These are phyloP conservation scores for Ataeniobius toweri DNA, from an alignment of 2,797 vertebrate genomes.

Conservation along the genomic window DNA sequence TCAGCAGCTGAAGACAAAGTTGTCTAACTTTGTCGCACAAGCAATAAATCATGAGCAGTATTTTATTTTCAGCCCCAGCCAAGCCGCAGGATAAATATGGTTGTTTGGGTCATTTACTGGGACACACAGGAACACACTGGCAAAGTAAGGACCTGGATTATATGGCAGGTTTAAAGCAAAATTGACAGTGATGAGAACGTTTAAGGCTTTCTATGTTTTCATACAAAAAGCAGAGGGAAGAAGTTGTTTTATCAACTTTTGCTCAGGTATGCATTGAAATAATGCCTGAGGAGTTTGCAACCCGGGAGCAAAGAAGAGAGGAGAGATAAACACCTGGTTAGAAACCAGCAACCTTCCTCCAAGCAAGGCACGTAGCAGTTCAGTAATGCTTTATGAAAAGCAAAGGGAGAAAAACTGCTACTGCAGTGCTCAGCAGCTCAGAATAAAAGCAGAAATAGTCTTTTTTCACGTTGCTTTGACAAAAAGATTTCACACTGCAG, in stretches of 20 bases:
- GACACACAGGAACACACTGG: slow-evolving; percentile 2
- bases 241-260: slow-evolving; percentile 20
- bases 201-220: slow-evolving; percentile 13
- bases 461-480: slow-evolving; percentile 68
- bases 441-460: slow-evolving; percentile 70
- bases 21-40: slow-evolving; percentile 33
- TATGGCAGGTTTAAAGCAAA: slow-evolving; percentile 36
- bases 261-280: slow-evolving; percentile 18
- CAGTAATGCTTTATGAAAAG: slow-evolving; percentile 60
- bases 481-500: slow-evolving; percentile 71
- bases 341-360: slow-evolving; percentile 62
- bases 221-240: slow-evolving; percentile 16
- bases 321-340: slow-evolving; percentile 66
- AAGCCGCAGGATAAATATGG: slow-evolving; percentile 42
- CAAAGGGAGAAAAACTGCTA: slow-evolving; percentile 31
- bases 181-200: slow-evolving; percentile 42
- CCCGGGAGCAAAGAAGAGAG: slow-evolving; percentile 22
- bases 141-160: slow-evolving; percentile 30
- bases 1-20: slow-evolving; percentile 45
- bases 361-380: slow-evolving; percentile 64
- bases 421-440: slow-evolving; percentile 59
- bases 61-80: slow-evolving; percentile 27
- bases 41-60: slow-evolving; percentile 43
- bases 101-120: slow-evolving; percentile 46
- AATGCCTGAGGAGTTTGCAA: slow-evolving; percentile 22